Percentiles rank a stretch among this genome's conserved stretches.
Evolutionary conservation across 1,140 invertebrate genomes (phyloP).

Genomic region (Riptortus pedestris): DNA sequence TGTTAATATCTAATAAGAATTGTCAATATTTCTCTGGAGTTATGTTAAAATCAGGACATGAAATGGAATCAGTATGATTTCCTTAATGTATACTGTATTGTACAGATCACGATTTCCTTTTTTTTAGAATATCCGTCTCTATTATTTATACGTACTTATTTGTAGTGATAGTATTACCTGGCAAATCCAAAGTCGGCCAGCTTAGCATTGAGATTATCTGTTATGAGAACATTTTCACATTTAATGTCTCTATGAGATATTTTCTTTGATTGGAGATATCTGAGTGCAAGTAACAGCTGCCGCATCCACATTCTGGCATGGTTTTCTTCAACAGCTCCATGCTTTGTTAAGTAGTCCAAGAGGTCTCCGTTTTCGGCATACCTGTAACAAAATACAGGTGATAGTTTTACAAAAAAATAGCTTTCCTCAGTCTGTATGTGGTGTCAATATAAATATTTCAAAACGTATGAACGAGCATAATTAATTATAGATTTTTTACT

Average conservation of each 20-base stretch:
- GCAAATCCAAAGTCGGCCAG: slow-evolving; percentile 84
- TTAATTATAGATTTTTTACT: no score
- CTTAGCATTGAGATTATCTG: slow-evolving; percentile 60
- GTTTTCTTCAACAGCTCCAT: slow-evolving; percentile 61
- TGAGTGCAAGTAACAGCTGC: slow-evolving; percentile 69
- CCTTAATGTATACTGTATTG: no score
- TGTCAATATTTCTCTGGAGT: no score
- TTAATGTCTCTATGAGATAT: slow-evolving; percentile 81
- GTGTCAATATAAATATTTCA: no score
- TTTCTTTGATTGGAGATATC: slow-evolving; percentile 71
- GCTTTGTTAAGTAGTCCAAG: slow-evolving; percentile 63
- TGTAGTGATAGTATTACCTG: no score
- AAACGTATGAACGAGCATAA: slow-evolving; percentile 3
- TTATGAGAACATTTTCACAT: slow-evolving; percentile 82
- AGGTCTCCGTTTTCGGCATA: slow-evolving; percentile 74
- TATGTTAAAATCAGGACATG: no score
- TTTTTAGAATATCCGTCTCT: no score
- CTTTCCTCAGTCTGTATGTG: neutral
- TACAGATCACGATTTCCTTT: no score
- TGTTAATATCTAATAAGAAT: no score
- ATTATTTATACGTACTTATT: no score
- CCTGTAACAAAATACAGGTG: neutral
- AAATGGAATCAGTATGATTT: no score
- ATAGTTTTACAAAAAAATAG: neutral
- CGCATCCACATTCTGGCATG: slow-evolving; percentile 70